Percentiles rank a stretch among this genome's conserved stretches.
These are phyloP conservation scores for Drosophila neotestacea DNA, from an alignment of 2,888 invertebrate genomes.

Conservation along the genomic window DNA sequence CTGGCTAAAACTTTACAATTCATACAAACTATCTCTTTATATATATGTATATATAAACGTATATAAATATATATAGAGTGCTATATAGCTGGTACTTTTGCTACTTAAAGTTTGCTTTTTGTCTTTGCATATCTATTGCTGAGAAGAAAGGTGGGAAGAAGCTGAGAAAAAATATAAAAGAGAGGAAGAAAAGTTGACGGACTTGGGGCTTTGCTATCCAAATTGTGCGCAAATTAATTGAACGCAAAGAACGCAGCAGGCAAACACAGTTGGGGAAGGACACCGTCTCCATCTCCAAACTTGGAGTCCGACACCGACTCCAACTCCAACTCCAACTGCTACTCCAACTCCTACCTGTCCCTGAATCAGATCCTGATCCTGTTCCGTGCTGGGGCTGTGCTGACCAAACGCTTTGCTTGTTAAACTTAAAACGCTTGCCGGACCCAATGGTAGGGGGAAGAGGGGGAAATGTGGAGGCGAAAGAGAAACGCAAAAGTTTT, in stretches of 20 bases:
- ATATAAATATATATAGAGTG: conserved; percentile 3
- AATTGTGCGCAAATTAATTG: conserved; percentile 81
- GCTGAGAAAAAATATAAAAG: conserved; percentile 6
- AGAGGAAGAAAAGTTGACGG: conserved; percentile 55
- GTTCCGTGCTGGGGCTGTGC: conserved; percentile 25
- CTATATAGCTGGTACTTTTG: conserved; percentile 60
- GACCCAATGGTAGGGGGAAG: conserved; percentile 27
- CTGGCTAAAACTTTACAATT: conserved; percentile 62
- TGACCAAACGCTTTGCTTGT: conserved; percentile 74
- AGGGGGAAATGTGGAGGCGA: conserved; percentile 35
- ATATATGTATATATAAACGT: neutral
- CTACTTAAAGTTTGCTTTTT: conserved; percentile 81
- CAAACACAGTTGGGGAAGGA: conserved; percentile 55
- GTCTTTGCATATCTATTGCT: conserved; percentile 66
- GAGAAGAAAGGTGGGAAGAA: conserved; percentile 22
- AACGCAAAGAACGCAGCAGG: conserved; percentile 79
- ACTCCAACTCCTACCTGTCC: conserved; percentile 19
- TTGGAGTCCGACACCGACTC: neutral
- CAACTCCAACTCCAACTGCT: neutral
- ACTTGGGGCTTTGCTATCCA: conserved; percentile 63
- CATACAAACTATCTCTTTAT: conserved; percentile 27
- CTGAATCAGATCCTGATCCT: conserved; percentile 17
- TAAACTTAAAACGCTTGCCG: conserved; percentile 76
- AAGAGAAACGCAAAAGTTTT: conserved; percentile 44
- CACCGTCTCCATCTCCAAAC: neutral